Base-by-base conservation (phyloP, 2,113 vertebrate species). In the Micromys minutus region DNA sequence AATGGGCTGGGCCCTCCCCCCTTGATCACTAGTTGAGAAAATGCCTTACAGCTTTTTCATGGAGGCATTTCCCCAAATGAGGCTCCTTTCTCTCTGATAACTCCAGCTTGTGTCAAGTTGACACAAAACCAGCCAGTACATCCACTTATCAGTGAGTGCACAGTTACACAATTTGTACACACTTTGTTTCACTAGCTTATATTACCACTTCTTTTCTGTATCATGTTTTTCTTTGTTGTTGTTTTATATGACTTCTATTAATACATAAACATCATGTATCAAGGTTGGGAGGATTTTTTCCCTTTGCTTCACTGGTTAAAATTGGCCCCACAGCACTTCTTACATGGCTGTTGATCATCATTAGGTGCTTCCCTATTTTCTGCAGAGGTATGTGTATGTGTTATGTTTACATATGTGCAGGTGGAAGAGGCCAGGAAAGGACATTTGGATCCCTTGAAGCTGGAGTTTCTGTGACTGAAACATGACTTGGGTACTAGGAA, bases 331-430 rank as follows among this genome's bases (percentile, higher is more conserved):
- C 72, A 67, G 11, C 55, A 74, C 88, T 93, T 24, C 59, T 88
- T 85, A 71, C 71, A 29, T 21, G 31, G 12, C 17, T 59, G 36
- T 31, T 74, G 19, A 36, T 21, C 42, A n/a, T 93, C 55, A 83
- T 47, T 85, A 79, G 77, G 69, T 26, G 63, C 88, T 91, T 96
- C 55, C 50, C 15, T 89, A 6, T 50, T 84, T 83, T 83, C 55
- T 39, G 55, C 24, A 39, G 52, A 19, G 7, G 15, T 9, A 10
- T 36, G 65, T 12, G 31, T 36, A 3, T 50, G 74, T 50, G 29
- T 34, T 22, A 80, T 36, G 21, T 13, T 11, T 52, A 80, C 11
- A 24, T 39, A 24, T 57, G 22, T 59, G 22, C 55, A 42, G 79
- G 36, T 81, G 36, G 7, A 36, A 39, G 80, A 61, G 55, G 80